phyloP scores from a whole-genome alignment of 2,888 invertebrate genomes.

The Phorcus lineatus region DNA sequence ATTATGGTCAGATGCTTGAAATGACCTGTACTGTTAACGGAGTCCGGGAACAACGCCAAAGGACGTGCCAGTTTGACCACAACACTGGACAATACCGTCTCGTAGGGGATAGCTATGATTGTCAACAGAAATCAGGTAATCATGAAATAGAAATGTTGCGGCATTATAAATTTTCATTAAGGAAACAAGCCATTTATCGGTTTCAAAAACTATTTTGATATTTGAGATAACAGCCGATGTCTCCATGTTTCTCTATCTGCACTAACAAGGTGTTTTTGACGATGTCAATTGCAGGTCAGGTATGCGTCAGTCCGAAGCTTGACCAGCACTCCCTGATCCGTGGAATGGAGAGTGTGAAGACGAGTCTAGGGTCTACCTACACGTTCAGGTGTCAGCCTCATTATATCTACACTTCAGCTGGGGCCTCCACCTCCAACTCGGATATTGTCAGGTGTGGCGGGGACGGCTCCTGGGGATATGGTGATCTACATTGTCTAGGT shows the following conservation, averaged over 20 bases:
- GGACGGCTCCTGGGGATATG: constrained; percentile 97
- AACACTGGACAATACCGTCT: constrained; percentile 37
- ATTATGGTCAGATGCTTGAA: not conserved
- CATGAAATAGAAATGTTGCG: no score
- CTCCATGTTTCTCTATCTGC: no score
- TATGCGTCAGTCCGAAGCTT: not conserved
- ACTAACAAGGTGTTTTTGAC: no score
- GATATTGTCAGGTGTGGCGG: constrained; percentile 94
- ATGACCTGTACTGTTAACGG: constrained; percentile 18
- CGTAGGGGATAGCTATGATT: constrained; percentile 43
- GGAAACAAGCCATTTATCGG: no score
- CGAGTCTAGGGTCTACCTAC: constrained; percentile 29
- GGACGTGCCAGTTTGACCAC: constrained; percentile 44
- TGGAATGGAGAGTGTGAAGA: not conserved
- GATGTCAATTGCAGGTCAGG: not conserved
- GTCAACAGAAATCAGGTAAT: constrained; percentile 37
- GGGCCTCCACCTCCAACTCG: constrained; percentile 89
- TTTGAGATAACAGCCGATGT: no score
- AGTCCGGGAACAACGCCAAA: not conserved
- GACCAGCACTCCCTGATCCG: no score
- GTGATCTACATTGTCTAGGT: constrained; percentile 82
- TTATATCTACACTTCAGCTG: constrained; percentile 80
- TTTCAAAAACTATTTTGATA: no score
- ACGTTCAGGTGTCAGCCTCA: constrained; percentile 35
- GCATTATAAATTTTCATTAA: no score